Conservation (phyloP, 2,797 vertebrate genomes). For the Enteromius thamalakanensis region DNA sequence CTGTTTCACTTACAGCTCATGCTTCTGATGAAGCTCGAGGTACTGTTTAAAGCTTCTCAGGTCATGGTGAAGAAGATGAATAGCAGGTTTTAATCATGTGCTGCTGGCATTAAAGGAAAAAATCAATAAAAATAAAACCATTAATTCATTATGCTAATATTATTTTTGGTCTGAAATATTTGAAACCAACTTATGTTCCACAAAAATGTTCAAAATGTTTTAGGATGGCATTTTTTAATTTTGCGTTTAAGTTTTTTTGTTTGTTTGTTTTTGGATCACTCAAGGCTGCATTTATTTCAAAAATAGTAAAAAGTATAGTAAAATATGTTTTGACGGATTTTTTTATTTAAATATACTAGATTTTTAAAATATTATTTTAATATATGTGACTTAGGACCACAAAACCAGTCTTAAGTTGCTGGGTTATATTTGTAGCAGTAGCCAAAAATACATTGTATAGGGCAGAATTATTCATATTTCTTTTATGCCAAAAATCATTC, state of each 20-base stretch:
- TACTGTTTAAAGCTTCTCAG: background rate
- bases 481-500: too few species aligned
- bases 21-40: background rate
- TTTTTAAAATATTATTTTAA: background rate
- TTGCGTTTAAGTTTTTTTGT: too few species aligned
- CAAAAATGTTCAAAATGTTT: background rate
- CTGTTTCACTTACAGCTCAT: background rate
- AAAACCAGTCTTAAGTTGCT: too few species aligned
- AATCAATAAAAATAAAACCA: too few species aligned
- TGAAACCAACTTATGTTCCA: background rate
- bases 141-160: background rate
- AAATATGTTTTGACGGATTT: background rate
- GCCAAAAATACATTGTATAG: too few species aligned
- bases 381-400: too few species aligned
- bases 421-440: too few species aligned
- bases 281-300: background rate
- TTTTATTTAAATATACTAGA: too few species aligned
- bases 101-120: background rate
- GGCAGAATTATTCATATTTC: too few species aligned
- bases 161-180: background rate
- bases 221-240: background rate
- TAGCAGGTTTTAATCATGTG: background rate
- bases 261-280: background rate
- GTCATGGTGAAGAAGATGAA: background rate
- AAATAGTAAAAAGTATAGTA: background rate